Conservation (phyloP, 2,797 vertebrate species). For the Silurus lanzhouensis region DNA sequence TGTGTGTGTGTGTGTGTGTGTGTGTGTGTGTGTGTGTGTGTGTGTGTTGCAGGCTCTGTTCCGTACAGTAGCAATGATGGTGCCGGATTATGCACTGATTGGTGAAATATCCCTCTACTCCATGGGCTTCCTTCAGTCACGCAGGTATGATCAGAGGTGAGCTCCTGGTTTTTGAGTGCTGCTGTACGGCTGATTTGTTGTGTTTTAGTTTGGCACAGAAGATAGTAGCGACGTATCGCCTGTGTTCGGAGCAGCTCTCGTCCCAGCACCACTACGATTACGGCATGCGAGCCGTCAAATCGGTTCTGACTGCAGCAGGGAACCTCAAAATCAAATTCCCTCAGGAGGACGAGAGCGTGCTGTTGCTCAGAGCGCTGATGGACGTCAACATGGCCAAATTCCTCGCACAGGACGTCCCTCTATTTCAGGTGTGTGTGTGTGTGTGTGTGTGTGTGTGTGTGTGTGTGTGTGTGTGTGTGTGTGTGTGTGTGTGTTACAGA, state of each 20-base stretch:
- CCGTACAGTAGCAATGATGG: slow-evolving; percentile 96
- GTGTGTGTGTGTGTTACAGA: neutral
- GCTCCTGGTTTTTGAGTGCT: too few species aligned
- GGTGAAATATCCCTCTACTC: slow-evolving; percentile 95
- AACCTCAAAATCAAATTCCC: slow-evolving; percentile 92
- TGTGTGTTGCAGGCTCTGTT: slow-evolving; percentile 82
- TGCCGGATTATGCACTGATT: slow-evolving; percentile 92
- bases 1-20: slow-evolving; percentile 8
- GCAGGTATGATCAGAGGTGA: slow-evolving; percentile 73
- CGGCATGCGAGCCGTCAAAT: slow-evolving; percentile 93
- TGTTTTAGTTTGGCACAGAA: slow-evolving; percentile 86
- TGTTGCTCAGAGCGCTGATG: slow-evolving; percentile 86
- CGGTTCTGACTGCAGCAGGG: slow-evolving; percentile 90
- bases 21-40: slow-evolving; percentile 19
- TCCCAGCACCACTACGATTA: slow-evolving; percentile 95
- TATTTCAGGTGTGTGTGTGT: slow-evolving; percentile 81
- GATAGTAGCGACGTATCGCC: slow-evolving; percentile 92
- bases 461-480: neutral
- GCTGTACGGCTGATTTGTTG: neutral
- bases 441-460: neutral
- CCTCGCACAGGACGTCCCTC: slow-evolving; percentile 88
- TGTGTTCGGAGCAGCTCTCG: slow-evolving; percentile 92
- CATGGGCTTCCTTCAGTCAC: slow-evolving; percentile 93
- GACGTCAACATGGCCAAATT: slow-evolving; percentile 97
- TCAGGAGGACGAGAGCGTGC: slow-evolving; percentile 80